Percentiles rank a stretch among this genome's conserved stretches.
phyloP scores from a whole-genome alignment of 2,888 invertebrate genomes.

The Eupithecia pulchellata region DNA sequence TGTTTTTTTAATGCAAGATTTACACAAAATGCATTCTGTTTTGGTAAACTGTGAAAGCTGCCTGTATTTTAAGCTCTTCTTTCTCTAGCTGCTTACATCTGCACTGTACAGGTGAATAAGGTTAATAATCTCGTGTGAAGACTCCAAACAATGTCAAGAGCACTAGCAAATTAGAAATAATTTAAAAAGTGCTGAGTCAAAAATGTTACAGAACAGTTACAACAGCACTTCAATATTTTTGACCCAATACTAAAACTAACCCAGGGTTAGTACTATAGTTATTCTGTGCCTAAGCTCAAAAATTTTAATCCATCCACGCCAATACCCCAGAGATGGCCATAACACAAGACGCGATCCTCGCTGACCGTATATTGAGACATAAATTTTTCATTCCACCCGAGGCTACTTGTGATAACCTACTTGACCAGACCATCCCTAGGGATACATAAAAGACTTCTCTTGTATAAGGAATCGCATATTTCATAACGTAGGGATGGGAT shows the following conservation, averaged over 20 bases:
- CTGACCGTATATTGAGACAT: constrained; percentile 81
- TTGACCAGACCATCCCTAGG: constrained; percentile 80
- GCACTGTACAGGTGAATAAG: too few relatives aligned
- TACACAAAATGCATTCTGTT: too few relatives aligned
- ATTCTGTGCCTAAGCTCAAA: constrained; percentile 35
- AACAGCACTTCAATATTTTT: background rate
- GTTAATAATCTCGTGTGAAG: too few relatives aligned
- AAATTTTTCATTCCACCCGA: constrained; percentile 83
- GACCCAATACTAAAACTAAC: background rate
- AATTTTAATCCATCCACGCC: constrained; percentile 38
- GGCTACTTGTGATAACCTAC: constrained; percentile 83
- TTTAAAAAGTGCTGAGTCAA: too few relatives aligned
- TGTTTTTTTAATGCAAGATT: too few relatives aligned
- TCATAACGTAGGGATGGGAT: constrained; percentile 73
- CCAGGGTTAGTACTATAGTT: too few relatives aligned
- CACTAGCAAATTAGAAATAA: background rate
- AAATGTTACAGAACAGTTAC: too few relatives aligned
- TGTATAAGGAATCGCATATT: constrained; percentile 85
- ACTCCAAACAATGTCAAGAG: background rate
- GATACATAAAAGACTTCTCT: constrained; percentile 84
- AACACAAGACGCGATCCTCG: constrained; percentile 72
- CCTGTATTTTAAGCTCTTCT: too few relatives aligned
- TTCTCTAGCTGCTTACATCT: too few relatives aligned
- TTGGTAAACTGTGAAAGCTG: too few relatives aligned
- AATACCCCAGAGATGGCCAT: constrained; percentile 62